Conservation (phyloP, 2,888 invertebrate species). For the Anarsia innoxiella region DNA sequence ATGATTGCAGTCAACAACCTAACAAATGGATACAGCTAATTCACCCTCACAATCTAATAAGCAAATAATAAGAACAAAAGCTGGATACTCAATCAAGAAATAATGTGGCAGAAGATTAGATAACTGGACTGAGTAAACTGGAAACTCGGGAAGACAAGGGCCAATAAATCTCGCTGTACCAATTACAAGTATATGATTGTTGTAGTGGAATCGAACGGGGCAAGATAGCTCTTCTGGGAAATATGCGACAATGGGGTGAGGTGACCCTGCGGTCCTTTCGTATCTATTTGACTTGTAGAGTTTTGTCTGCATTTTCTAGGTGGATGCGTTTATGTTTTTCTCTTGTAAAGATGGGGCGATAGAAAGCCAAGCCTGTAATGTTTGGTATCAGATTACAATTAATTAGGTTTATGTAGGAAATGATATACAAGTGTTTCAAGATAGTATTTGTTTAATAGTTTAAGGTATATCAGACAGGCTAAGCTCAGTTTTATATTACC, state of each 20-base stretch:
- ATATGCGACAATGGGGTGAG: constrained; percentile 44
- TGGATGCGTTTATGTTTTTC: too few species aligned
- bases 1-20: constrained; percentile 12
- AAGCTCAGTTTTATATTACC: too few species aligned
- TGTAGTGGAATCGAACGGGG: constrained; percentile 20
- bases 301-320: too few species aligned
- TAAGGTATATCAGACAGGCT: too few species aligned
- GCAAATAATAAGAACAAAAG: constrained; percentile 50
- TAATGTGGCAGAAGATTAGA: constrained; percentile 60
- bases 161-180: constrained; percentile 61
- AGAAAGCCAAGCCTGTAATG: too few species aligned
- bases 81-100: constrained; percentile 51
- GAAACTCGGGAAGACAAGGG: constrained; percentile 46
- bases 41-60: constrained; percentile 38
- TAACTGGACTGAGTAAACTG: constrained; percentile 54
- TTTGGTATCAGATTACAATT: too few species aligned
- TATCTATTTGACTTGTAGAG: too few species aligned
- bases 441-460: too few species aligned
- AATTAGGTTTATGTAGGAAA: too few species aligned
- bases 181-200: constrained; percentile 63
- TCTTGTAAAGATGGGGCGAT: too few species aligned
- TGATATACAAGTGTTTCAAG: too few species aligned
- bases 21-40: constrained; percentile 16
- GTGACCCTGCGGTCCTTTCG: constrained; percentile 13
- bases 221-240: constrained; percentile 60